These are phyloP conservation scores for Mustelus asterias DNA, from an alignment of 2,113 vertebrate genomes.

Conservation along the genomic window DNA sequence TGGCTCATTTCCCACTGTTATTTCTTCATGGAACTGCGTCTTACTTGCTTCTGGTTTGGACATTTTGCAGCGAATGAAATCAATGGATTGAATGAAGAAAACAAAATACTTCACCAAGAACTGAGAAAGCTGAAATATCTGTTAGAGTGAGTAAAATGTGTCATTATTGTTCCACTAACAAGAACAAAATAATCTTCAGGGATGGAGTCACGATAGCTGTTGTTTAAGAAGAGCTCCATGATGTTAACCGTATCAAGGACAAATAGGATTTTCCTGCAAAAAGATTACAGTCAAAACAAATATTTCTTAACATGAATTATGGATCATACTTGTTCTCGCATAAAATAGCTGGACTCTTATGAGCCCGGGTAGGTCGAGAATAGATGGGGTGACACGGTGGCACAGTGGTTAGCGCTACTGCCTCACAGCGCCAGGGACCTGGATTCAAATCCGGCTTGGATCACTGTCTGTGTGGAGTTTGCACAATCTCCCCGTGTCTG, in stretches of 20 bases:
- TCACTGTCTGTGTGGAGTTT: no score
- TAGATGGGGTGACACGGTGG: no score
- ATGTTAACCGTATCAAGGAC: neutral
- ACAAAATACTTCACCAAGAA: slow-evolving; percentile 56
- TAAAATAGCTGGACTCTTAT: neutral
- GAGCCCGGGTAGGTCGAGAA: no score
- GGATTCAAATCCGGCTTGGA: no score
- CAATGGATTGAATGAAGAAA: slow-evolving; percentile 59
- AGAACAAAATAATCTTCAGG: neutral
- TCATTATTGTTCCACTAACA: neutral
- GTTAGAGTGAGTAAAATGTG: slow-evolving; percentile 50
- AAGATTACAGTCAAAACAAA: neutral
- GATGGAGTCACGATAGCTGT: slow-evolving; percentile 38
- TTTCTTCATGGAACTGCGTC: neutral
- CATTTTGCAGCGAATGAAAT: slow-evolving; percentile 55
- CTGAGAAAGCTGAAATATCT: slow-evolving; percentile 48
- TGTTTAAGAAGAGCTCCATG: slow-evolving; percentile 45
- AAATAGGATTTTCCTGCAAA: neutral
- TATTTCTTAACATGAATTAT: neutral
- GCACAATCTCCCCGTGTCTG: no score
- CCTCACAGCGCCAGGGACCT: no score
- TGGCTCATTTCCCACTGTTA: neutral
- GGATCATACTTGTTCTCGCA: neutral
- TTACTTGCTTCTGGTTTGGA: neutral
- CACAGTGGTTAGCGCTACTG: no score